Evolutionary conservation across 92 coral and sea anemone species (phyloP).

Genomic region (Parazoanthus swiftii): DNA sequence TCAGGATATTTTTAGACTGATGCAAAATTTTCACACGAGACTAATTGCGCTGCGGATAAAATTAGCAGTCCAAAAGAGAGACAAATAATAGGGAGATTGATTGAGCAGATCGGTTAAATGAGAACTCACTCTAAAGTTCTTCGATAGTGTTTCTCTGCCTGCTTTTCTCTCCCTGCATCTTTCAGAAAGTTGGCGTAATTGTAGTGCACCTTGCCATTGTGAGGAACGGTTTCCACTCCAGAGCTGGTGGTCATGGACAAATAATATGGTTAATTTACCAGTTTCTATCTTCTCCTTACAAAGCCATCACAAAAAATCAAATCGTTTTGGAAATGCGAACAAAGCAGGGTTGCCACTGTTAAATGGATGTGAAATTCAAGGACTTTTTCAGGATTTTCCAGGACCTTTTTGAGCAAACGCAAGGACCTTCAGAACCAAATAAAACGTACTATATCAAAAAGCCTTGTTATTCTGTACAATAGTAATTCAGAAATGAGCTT

Average conservation of each 20-base stretch:
- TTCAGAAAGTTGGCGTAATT: conserved; percentile 87
- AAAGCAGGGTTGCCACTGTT: too few species aligned
- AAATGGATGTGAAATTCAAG: too few species aligned
- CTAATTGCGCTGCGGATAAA: too few species aligned
- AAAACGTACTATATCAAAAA: too few species aligned
- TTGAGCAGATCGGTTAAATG: too few species aligned
- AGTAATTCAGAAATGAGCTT: too few species aligned
- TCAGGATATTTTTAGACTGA: too few species aligned
- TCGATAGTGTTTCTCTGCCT: conserved; percentile 73
- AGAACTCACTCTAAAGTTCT: conserved; percentile 66
- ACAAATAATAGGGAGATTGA: background rate
- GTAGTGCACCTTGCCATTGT: conserved; percentile 91
- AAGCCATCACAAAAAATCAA: background rate
- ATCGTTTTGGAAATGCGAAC: background rate
- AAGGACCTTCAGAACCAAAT: too few species aligned
- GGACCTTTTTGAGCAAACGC: too few species aligned
- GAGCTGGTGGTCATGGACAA: conserved; percentile 54
- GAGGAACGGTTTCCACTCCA: conserved; percentile 82
- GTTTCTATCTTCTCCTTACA: background rate
- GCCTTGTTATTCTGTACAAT: too few species aligned
- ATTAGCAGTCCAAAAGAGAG: background rate
- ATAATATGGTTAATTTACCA: background rate
- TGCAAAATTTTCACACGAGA: too few species aligned
- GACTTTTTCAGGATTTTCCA: too few species aligned
- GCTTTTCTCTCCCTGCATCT: conserved; percentile 65